Percentiles rank a stretch among this genome's conserved stretches.
phyloP scores from a whole-genome alignment of 2,797 vertebrate species.

The Hydrocynus forskahlii region DNA sequence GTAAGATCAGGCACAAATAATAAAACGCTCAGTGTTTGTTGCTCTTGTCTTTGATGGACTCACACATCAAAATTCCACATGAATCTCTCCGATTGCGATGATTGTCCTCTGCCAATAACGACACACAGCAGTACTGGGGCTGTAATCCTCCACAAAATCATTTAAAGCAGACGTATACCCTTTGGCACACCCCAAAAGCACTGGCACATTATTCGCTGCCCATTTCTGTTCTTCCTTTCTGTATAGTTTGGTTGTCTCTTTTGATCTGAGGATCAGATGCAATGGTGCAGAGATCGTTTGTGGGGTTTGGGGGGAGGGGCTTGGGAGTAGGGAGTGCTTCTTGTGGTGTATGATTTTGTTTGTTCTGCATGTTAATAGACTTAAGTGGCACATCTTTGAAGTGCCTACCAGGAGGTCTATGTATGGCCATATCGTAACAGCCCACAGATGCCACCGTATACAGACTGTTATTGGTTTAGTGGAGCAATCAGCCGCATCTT shows the following conservation, averaged over 20 bases:
- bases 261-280: slow-evolving; percentile 38
- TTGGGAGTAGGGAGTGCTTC: slow-evolving; percentile 6
- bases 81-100: slow-evolving; percentile 29
- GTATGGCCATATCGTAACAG: slow-evolving; percentile 45
- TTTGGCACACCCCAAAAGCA: background rate
- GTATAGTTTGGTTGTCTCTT: slow-evolving; percentile 28
- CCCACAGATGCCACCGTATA: slow-evolving; percentile 53
- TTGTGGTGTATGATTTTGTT: slow-evolving; percentile 55
- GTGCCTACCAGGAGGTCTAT: slow-evolving; percentile 49
- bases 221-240: slow-evolving; percentile 18
- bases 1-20: slow-evolving; percentile 77
- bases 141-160: slow-evolving; percentile 12
- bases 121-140: background rate
- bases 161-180: slow-evolving; percentile 29
- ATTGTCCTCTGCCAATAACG: slow-evolving; percentile 18
- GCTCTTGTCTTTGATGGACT: slow-evolving; percentile 39
- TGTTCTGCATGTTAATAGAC: slow-evolving; percentile 59
- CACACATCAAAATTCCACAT: slow-evolving; percentile 19
- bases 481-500: slow-evolving; percentile 69
- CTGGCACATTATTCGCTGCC: background rate
- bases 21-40: slow-evolving; percentile 45
- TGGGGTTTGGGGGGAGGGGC: slow-evolving; percentile 12
- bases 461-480: slow-evolving; percentile 57
- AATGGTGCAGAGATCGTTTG: slow-evolving; percentile 9
- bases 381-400: slow-evolving; percentile 62